These are phyloP conservation scores for Antheraea assamensis DNA, from an alignment of 2,888 invertebrate species.

Conservation along the genomic window DNA sequence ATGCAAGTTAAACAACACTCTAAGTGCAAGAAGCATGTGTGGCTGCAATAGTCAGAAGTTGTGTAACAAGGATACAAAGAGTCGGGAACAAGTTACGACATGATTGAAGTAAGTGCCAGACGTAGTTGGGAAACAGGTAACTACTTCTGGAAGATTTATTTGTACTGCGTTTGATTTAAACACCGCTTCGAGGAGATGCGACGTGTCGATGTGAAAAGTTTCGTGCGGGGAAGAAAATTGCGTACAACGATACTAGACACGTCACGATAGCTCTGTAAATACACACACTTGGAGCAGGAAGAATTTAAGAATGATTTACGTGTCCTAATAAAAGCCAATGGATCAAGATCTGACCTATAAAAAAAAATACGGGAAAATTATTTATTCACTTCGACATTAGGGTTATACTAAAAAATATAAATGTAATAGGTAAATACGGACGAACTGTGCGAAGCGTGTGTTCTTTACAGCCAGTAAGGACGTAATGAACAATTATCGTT, in stretches of 20 bases:
- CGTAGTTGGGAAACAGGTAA: not conserved
- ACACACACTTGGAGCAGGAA: not conserved
- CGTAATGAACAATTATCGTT: too few species aligned
- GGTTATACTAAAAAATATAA: too few species aligned
- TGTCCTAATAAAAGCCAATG: not conserved
- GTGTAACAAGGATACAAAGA: not conserved
- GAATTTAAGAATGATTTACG: not conserved
- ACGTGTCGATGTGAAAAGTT: not conserved
- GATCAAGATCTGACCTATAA: too few species aligned
- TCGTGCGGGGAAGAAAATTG: not conserved
- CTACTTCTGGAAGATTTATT: not conserved
- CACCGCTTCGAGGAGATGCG: not conserved
- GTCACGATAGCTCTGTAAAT: not conserved
- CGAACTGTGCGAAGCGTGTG: too few species aligned
- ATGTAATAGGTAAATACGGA: too few species aligned
- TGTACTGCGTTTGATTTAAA: not conserved
- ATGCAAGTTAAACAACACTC: not conserved
- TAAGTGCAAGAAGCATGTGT: constrained; percentile 3
- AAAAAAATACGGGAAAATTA: too few species aligned
- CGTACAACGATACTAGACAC: not conserved
- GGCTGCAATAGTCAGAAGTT: not conserved
- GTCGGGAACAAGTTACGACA: not conserved
- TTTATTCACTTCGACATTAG: too few species aligned
- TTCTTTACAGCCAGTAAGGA: too few species aligned
- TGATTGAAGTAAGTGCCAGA: not conserved